Percentiles rank a stretch among this genome's conserved stretches.
phyloP scores from a whole-genome alignment of 1,140 invertebrate species.

The Eciton burchellii region DNA sequence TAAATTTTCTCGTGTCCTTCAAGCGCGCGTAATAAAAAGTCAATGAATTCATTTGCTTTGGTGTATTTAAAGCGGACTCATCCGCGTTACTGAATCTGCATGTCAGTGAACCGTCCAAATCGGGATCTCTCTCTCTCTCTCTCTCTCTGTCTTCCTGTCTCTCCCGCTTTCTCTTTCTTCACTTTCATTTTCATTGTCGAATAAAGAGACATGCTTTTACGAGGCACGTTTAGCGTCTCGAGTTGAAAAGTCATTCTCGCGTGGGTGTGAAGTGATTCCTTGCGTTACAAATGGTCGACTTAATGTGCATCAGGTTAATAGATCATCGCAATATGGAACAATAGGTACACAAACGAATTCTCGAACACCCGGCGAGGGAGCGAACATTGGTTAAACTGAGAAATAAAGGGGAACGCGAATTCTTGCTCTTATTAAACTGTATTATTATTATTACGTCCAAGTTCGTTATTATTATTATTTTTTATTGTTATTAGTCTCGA shows the following conservation, averaged over 20 bases:
- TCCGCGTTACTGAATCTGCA: not conserved
- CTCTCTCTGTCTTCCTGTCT: no score
- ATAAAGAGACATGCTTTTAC: slow-evolving; percentile 21
- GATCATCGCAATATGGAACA: not conserved
- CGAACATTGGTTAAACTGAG: no score
- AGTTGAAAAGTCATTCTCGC: slow-evolving; percentile 28
- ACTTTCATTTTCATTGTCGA: slow-evolving; percentile 36
- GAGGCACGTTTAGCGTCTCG: not conserved
- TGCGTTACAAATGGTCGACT: slow-evolving; percentile 34
- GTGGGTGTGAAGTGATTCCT: slow-evolving; percentile 34
- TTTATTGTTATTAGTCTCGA: no score
- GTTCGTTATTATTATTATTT: no score
- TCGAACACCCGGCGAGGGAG: not conserved
- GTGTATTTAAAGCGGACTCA: not conserved
- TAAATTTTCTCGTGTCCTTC: not conserved
- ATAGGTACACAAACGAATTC: slow-evolving; percentile 9
- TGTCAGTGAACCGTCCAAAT: slow-evolving; percentile 40
- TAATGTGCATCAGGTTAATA: slow-evolving; percentile 28
- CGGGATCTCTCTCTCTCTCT: not conserved
- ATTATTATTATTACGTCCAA: no score
- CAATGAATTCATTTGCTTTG: not conserved
- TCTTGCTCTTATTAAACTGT: no score
- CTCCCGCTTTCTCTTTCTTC: not conserved
- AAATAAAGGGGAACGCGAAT: no score
- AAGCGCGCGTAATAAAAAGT: slow-evolving; percentile 18